Percentiles rank a stretch among this genome's conserved stretches.
Conservation (phyloP, 1,140 invertebrate species). For the Psilanteris sp. region DNA sequence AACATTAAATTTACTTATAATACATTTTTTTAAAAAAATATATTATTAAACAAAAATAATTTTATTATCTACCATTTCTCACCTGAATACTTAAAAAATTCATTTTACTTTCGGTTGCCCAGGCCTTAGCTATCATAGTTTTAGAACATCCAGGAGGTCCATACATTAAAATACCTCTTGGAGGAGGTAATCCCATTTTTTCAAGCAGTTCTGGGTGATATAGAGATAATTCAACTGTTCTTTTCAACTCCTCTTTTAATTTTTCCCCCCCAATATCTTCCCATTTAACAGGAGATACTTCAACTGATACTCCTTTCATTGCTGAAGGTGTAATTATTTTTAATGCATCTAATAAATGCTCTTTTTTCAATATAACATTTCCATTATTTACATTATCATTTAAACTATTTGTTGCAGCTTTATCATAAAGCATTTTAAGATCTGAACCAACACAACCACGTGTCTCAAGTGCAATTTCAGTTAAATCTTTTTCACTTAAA, state of each 20-base stretch:
- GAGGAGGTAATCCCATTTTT: constrained; percentile 94
- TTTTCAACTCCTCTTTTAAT: constrained; percentile 89
- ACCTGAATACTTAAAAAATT: constrained; percentile 95
- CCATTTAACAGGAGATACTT: constrained; percentile 93
- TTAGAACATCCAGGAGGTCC: constrained; percentile 99
- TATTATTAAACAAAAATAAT: no score
- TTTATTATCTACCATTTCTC: constrained; percentile 29
- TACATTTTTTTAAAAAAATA: no score
- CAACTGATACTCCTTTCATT: constrained; percentile 93
- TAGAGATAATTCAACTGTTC: constrained; percentile 96
- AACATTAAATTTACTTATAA: no score
- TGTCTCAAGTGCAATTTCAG: constrained; percentile 84
- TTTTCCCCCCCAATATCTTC: constrained; percentile 97
- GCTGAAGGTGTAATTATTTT: constrained; percentile 90
- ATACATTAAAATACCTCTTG: constrained; percentile 96
- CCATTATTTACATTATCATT: background rate
- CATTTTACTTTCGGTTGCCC: constrained; percentile 95
- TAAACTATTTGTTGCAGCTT: constrained; percentile 76
- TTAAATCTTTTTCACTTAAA: constrained; percentile 82
- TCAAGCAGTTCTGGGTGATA: constrained; percentile 93
- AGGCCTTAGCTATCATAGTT: constrained; percentile 96
- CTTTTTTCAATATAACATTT: constrained; percentile 42
- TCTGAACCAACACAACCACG: constrained; percentile 96
- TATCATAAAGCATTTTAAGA: constrained; percentile 86
- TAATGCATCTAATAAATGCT: constrained; percentile 84